These are phyloP conservation scores for Euproctis similis DNA, from an alignment of 2,888 invertebrate species.

Conservation along the genomic window DNA sequence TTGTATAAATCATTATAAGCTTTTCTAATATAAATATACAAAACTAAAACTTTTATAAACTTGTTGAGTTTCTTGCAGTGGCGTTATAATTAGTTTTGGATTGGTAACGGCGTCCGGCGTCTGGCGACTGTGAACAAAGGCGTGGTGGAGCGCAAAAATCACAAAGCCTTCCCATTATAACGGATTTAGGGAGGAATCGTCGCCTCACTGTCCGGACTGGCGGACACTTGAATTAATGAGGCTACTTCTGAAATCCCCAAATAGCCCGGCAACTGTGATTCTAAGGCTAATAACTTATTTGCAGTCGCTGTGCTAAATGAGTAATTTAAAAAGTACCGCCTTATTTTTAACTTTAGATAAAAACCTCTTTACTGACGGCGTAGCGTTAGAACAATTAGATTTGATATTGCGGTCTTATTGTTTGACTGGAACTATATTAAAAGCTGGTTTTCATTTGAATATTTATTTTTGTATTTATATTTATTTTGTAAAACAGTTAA, in stretches of 20 bases:
- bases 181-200: slow-evolving; percentile 40
- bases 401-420: too few relatives aligned
- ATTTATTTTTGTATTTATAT: too few relatives aligned
- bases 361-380: too few relatives aligned
- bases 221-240: slow-evolving; percentile 44
- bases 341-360: slow-evolving; percentile 14
- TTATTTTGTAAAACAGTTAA: too few relatives aligned
- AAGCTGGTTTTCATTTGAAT: too few relatives aligned
- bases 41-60: too few relatives aligned
- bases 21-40: too few relatives aligned
- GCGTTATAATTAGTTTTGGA: slow-evolving; percentile 52
- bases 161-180: slow-evolving; percentile 41
- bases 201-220: slow-evolving; percentile 14
- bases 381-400: too few relatives aligned
- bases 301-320: slow-evolving; percentile 23
- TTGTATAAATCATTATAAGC: too few relatives aligned
- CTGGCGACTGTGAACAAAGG: slow-evolving; percentile 7
- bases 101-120: slow-evolving; percentile 27
- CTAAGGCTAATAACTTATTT: slow-evolving; percentile 27
- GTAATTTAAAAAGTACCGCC: slow-evolving; percentile 12
- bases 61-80: slow-evolving; percentile 34
- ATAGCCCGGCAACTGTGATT: slow-evolving; percentile 20
- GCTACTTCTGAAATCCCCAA: slow-evolving; percentile 28
- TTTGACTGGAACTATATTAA: too few relatives aligned
- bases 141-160: slow-evolving; percentile 41